These are phyloP conservation scores for Euwallacea fornicatus DNA, from an alignment of 1,140 invertebrate species.

Conservation along the genomic window DNA sequence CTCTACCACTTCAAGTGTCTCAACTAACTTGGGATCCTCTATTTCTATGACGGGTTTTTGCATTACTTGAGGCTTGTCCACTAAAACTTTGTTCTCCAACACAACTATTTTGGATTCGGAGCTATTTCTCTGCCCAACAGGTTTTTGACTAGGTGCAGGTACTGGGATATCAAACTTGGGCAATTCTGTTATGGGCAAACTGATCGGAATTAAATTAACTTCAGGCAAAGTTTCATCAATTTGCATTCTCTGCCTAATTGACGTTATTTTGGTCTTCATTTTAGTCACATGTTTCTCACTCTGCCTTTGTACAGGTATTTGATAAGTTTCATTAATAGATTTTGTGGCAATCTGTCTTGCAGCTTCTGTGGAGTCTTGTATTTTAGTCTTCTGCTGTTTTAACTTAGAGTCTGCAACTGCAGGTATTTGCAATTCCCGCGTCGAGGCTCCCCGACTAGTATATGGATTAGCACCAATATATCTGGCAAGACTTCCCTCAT, in stretches of 20 bases:
- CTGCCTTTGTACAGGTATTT: constrained; percentile 47
- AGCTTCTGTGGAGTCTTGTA: constrained; percentile 64
- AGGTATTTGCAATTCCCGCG: constrained; percentile 60
- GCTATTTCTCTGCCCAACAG: background rate
- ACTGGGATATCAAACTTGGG: constrained; percentile 63
- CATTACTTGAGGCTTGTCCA: background rate
- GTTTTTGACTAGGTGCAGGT: constrained; percentile 31
- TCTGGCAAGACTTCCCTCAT: constrained; percentile 36
- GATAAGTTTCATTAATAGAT: constrained; percentile 49
- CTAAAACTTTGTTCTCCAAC: background rate
- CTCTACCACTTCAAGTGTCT: background rate
- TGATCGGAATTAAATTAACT: constrained; percentile 62
- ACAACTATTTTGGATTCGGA: background rate
- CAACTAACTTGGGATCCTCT: background rate
- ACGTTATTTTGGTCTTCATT: constrained; percentile 53
- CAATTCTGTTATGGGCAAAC: constrained; percentile 64
- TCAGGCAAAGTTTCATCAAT: constrained; percentile 55
- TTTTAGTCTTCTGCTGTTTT: constrained; percentile 55
- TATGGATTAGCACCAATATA: constrained; percentile 48
- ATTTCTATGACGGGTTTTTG: background rate
- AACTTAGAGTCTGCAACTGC: constrained; percentile 62
- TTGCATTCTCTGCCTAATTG: constrained; percentile 48
- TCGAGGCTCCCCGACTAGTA: constrained; percentile 44
- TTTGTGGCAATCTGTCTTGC: constrained; percentile 64
- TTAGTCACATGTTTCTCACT: constrained; percentile 54